Base-by-base conservation (phyloP, 37 sponge, comb jelly and placozoan genomes). In the Geodia barretti region DNA sequence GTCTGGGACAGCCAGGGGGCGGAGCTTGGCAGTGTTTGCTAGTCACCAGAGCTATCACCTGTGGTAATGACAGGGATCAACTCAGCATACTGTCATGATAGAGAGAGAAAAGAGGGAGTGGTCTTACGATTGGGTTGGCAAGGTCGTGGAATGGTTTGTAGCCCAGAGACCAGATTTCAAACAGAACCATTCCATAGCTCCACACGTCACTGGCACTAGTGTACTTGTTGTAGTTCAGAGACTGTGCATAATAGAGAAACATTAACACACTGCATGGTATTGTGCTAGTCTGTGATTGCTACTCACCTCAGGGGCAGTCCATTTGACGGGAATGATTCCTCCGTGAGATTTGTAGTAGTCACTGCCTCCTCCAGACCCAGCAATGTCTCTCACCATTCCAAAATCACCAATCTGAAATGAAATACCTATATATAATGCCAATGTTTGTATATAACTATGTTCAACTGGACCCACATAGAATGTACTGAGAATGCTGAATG, bases 391-490 rank as follows among this genome's bases (percentile, higher is more conserved):
- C 11, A 87, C 84, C 77, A 91, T 82, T 35, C 92, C 92, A 83
- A 91, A 91, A 35, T 91, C 92, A 42, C 92, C 92, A 86, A 91
- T 87, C 92, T 91, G 64, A 1, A n/a, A n/a, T n/a, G n/a, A n/a
- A n/a, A n/a, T n/a, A n/a, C n/a, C n/a, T n/a, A n/a, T n/a, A n/a
- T n/a, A n/a, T n/a, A n/a, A n/a, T n/a, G n/a, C n/a, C n/a, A n/a
- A n/a, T n/a, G n/a, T n/a, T n/a, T n/a, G n/a, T n/a, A n/a, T n/a
- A n/a, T n/a, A n/a, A n/a, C n/a, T n/a, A n/a, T n/a, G n/a, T n/a
- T n/a, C n/a, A n/a, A n/a, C n/a, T n/a, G n/a, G n/a, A n/a, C n/a
- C n/a, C n/a, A n/a, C n/a, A n/a, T n/a, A n/a, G n/a, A n/a, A n/a
- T n/a, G n/a, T n/a, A n/a, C n/a, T n/a, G 4, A 38, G 11, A 11